phyloP scores from a whole-genome alignment of 2,797 vertebrate genomes.

The Buceros bicornis region DNA sequence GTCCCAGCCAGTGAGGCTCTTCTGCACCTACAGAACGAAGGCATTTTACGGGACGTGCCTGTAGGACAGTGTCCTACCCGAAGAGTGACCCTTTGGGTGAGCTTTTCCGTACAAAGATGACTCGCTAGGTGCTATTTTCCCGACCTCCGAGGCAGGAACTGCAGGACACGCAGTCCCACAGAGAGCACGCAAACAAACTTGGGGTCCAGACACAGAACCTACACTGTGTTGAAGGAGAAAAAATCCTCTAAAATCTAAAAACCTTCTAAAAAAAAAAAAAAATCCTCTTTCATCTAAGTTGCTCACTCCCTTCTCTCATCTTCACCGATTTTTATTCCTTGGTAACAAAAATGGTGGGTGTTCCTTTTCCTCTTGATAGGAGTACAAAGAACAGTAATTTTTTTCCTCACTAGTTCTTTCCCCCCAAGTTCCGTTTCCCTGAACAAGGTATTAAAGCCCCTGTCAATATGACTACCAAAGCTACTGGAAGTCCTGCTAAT shows the following conservation, averaged over 20 bases:
- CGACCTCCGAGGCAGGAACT: background rate
- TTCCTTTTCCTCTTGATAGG: background rate
- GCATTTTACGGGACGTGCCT: background rate
- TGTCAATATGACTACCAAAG: background rate
- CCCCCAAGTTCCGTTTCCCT: background rate
- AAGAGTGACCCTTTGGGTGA: background rate
- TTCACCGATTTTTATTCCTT: background rate
- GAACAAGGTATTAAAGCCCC: background rate
- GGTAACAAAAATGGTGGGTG: background rate
- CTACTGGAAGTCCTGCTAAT: background rate
- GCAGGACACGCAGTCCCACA: background rate
- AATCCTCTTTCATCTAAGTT: background rate
- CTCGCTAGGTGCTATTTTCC: background rate
- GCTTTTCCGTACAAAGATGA: background rate
- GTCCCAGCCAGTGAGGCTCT: background rate
- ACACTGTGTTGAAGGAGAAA: background rate
- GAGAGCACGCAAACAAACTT: background rate
- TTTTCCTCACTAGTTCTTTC: background rate
- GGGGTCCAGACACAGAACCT: background rate
- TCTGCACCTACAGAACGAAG: fast-evolving
- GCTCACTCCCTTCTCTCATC: background rate
- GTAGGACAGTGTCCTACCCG: background rate
- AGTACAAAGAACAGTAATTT: background rate
- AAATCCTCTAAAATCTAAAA: background rate
- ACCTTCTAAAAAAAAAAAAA: background rate